Evolutionary conservation across 1,140 invertebrate species (phyloP), one percentile per base, ranked within the genome.

Genomic region (Drosophila persimilis): DNA sequence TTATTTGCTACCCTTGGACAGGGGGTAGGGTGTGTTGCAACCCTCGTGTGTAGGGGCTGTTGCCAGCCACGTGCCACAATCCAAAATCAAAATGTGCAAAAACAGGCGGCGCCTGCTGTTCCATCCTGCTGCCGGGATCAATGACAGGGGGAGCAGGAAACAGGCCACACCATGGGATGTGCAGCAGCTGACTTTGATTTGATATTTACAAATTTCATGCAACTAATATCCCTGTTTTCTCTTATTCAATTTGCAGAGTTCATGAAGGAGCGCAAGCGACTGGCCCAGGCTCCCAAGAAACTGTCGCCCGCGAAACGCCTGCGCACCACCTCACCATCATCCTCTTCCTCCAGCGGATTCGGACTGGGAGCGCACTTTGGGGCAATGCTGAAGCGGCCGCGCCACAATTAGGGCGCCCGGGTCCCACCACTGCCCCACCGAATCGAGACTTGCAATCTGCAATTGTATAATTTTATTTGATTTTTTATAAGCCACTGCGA

Each of bases 221-320:
- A 65, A 72, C 69, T 72, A 69, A 79, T 69, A 69, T 51, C 41
- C 35, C n/a, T 39, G 2, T 58, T 54, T 47, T 67, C 69, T 53
- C 15, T 66, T 65, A 31, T 73, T 20, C 62, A n/a, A 60, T 70
- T 91, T 88, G 9, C 77, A 91, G 90, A 91, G 58, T 91, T 90
- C 63, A 90, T 91, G 90, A 91, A 91, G 69, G 90, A 91, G 69
- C 90, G 90, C 56, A 91, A 91, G 77, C 90, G 90, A 44, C 73
- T 91, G 48, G 60, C 77, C 13, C 89, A 91, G 63, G 89, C 90
- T 41, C 90, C 90, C 47, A 91, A 91, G 67, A 91, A 91, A 80
- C 56, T 90, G 53, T 79, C 90, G 61, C 77, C 89, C 48, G 77
- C 63, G 45, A 91, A 91, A 69, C 80, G 90, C 31, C 63, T 84